Base-by-base conservation (phyloP, 2,888 invertebrate genomes). In the Zele albiditarsus region DNA sequence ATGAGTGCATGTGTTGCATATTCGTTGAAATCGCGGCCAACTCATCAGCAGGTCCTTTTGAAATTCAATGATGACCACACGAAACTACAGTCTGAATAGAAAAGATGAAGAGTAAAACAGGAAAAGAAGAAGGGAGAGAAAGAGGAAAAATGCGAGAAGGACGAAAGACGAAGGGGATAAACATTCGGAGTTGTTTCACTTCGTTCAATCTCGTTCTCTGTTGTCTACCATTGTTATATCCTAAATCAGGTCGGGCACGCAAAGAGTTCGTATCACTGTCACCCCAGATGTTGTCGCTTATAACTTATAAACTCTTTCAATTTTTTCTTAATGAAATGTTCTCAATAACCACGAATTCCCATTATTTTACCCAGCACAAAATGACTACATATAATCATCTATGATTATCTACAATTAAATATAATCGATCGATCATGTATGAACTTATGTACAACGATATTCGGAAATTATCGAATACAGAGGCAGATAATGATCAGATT, bases 1-100 rank as follows among this genome's bases (percentile, higher is more conserved):
- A 46, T 14, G n/a, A 0, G 6, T n/a, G n/a, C 4, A n/a, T 46
- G 46, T 3, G 46, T 38, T n/a, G n/a, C n/a, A n/a, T n/a, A 46
- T 46, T n/a, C 5, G 57, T 49, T 57, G 46, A 76, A 76, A 77
- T 79, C 76, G 73, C 71, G 73, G 58, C 67, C 58, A 62, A 25
- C 70, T 78, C 72, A 78, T 78, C 74, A 16, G 74, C 71, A 63
- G 58, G 68, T 12, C 49, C 76, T 75, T 74, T 73, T 76, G 78
- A 78, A 80, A 80, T 78, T 80, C 80, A 74, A 76, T 72, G 79
- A 78, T 68, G 74, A 63, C 75, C 42, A 14, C 8, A 42, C 8
- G 14, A 6, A 42, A 42, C 3, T 3, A 14, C 2, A 42, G 16
- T 27, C 28, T 25, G 60, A 60, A 14, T 28, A 27, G 60, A 25